Evolutionary conservation across 2,888 invertebrate genomes (phyloP).

Genomic region (Drosophila putrida): DNA sequence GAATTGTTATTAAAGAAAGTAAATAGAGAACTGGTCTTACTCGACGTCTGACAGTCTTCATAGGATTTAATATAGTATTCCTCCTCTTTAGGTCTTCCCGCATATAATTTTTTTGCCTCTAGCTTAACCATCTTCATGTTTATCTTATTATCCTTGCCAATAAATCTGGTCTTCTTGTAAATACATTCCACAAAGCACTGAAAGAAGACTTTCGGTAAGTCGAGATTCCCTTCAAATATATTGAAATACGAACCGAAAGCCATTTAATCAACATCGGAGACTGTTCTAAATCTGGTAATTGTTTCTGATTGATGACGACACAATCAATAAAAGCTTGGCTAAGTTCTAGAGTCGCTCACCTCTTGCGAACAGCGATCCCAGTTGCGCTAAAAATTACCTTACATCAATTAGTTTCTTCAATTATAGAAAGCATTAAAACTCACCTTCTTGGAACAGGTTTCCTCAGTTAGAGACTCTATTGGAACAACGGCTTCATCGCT

Average conservation of each 20-base stretch:
- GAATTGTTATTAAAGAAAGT: too few relatives aligned
- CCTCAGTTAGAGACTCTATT: neutral
- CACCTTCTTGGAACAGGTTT: neutral
- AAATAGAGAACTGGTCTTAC: slow-evolving; percentile 16
- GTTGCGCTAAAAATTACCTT: neutral
- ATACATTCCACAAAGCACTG: slow-evolving; percentile 74
- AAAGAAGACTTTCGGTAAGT: too few relatives aligned
- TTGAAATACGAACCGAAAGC: slow-evolving; percentile 61
- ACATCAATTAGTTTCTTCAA: neutral
- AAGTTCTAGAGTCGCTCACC: too few relatives aligned
- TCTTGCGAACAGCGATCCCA: slow-evolving; percentile 9
- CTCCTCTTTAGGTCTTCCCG: slow-evolving; percentile 63
- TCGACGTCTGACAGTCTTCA: slow-evolving; percentile 62
- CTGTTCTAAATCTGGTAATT: too few relatives aligned
- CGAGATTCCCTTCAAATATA: too few relatives aligned
- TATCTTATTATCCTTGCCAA: slow-evolving; percentile 69
- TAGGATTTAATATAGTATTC: slow-evolving; percentile 61
- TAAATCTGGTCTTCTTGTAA: slow-evolving; percentile 72
- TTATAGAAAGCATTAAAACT: neutral
- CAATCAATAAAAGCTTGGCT: neutral
- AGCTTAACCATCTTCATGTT: slow-evolving; percentile 76
- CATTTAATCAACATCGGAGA: slow-evolving; percentile 43
- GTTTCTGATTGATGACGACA: neutral
- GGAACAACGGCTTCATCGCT: neutral
- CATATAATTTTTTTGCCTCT: slow-evolving; percentile 63